Evolutionary conservation across 1,140 invertebrate genomes (phyloP), one percentile per base, ranked within the genome.

Genomic region (Aporrectodea caliginosa): DNA sequence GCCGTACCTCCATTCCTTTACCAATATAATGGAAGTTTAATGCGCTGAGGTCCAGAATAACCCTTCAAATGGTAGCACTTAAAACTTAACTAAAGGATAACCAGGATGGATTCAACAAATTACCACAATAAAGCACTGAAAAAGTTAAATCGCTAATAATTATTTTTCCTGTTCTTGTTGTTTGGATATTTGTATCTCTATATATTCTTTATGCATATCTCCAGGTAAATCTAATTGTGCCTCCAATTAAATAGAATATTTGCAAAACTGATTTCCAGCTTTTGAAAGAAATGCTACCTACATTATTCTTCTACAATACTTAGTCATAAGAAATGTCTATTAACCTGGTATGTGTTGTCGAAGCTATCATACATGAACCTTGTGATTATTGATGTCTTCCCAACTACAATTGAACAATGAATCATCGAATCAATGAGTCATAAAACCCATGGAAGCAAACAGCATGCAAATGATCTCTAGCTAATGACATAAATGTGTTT

Each of bases 351-450:
- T 84, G 98, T 99, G 90, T 99, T 99, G 91, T 99, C 98, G 90
- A 99, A 99, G 89, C 96, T 99, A 91, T 99, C 98, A 90, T 99
- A 99, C 98, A 99, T 99, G 90, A 99, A 99, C 86, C 98, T 93
- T 86, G 98, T 99, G 86, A 99, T 99, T 77, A 99, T 76, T 71
- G 98, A 99, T 27, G 98, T 99, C 90, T 99, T 99, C 69, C 98
- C 98, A 87, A 99, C 98, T 98, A 92, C 86, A 30, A 16, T 34
- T 12, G 22, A 58, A 58, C 43, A 58, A 58, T 22, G 22, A 22
- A 58, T 12, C 6, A 22, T 12, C 6, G 22, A 32, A 58, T 58
- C 22, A 22, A 58, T 12, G 6, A 58, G 22, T 22, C 6, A 12
- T 22, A 58, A 58, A 58, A 58, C 6, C 6, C 22, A 58, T 12